Percentiles rank a stretch among this genome's conserved stretches.
These are phyloP conservation scores for Myxocyprinus asiaticus DNA, from an alignment of 2,113 vertebrate genomes.

Conservation along the genomic window DNA sequence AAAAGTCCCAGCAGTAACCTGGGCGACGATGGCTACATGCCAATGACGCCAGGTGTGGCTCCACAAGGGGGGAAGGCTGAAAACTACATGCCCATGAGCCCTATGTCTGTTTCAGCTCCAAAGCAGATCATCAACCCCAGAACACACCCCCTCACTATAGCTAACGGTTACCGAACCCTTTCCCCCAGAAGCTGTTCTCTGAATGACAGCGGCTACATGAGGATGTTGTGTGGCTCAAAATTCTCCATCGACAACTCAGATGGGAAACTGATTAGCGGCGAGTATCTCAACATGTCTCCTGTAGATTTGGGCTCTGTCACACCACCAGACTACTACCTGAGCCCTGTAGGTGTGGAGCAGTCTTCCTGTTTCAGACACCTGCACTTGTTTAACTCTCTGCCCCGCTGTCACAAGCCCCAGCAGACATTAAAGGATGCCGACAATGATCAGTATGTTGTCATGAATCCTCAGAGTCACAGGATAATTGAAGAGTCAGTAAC, in stretches of 20 bases:
- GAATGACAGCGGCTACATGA: slow-evolving; percentile 91
- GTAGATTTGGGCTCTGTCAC: slow-evolving; percentile 75
- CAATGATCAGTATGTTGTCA: slow-evolving; percentile 88
- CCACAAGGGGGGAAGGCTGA: slow-evolving; percentile 67
- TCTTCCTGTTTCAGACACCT: slow-evolving; percentile 74
- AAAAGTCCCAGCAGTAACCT: slow-evolving; percentile 74
- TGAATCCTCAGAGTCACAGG: slow-evolving; percentile 83
- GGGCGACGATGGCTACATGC: slow-evolving; percentile 89
- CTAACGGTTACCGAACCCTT: slow-evolving; percentile 71
- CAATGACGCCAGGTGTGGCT: slow-evolving; percentile 86
- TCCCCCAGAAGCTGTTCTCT: slow-evolving; percentile 85
- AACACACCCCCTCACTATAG: slow-evolving; percentile 64
- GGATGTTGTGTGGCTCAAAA: slow-evolving; percentile 87
- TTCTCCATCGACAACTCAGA: slow-evolving; percentile 82
- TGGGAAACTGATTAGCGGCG: slow-evolving; percentile 77
- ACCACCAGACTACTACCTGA: slow-evolving; percentile 75
- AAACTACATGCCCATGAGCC: slow-evolving; percentile 94
- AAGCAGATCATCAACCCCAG: slow-evolving; percentile 91
- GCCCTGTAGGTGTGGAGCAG: slow-evolving; percentile 62
- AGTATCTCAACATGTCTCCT: slow-evolving; percentile 94
- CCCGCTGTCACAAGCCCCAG: slow-evolving; percentile 64
- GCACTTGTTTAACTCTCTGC: slow-evolving; percentile 77
- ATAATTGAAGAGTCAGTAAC: slow-evolving; percentile 78
- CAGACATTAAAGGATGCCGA: slow-evolving; percentile 67
- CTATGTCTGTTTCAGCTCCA: slow-evolving; percentile 92